phyloP scores from a whole-genome alignment of 2,113 vertebrate species.

The Anhinga anhinga region DNA sequence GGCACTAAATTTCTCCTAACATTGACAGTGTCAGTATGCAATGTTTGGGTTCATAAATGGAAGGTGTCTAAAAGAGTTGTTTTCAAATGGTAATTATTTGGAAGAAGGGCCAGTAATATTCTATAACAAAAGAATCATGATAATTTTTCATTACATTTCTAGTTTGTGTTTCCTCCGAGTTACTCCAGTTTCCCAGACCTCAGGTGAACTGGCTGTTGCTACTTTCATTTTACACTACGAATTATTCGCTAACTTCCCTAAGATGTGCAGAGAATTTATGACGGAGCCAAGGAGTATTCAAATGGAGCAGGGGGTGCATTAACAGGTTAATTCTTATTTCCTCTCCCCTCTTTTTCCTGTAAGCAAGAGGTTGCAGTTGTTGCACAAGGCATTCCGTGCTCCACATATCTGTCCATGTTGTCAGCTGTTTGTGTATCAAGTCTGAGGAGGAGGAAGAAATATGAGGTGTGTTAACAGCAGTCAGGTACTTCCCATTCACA shows the following conservation, averaged over 20 bases:
- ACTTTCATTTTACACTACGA: background rate
- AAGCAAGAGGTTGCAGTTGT: background rate
- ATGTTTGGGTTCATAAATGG: background rate
- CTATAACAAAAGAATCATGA: background rate
- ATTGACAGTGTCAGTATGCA: background rate
- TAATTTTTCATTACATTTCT: background rate
- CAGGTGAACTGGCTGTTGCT: background rate
- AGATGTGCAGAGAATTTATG: background rate
- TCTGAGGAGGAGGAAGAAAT: slow-evolving; percentile 43
- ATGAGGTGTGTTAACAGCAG: slow-evolving; percentile 2
- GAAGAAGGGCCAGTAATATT: background rate
- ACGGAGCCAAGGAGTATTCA: background rate
- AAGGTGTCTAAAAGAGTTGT: background rate
- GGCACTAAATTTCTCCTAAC: background rate
- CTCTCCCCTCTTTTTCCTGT: background rate
- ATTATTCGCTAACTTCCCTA: background rate
- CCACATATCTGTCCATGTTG: slow-evolving; percentile 17
- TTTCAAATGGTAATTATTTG: background rate
- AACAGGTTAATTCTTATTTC: background rate
- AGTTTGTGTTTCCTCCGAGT: background rate
- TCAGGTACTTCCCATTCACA: slow-evolving; percentile 9
- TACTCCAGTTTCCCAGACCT: background rate
- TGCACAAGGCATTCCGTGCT: slow-evolving; percentile 27
- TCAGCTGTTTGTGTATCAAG: slow-evolving; percentile 33
- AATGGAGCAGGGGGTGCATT: background rate